These are phyloP conservation scores for Atrichornis clamosus DNA, from an alignment of 2,113 vertebrate species.

Conservation along the genomic window DNA sequence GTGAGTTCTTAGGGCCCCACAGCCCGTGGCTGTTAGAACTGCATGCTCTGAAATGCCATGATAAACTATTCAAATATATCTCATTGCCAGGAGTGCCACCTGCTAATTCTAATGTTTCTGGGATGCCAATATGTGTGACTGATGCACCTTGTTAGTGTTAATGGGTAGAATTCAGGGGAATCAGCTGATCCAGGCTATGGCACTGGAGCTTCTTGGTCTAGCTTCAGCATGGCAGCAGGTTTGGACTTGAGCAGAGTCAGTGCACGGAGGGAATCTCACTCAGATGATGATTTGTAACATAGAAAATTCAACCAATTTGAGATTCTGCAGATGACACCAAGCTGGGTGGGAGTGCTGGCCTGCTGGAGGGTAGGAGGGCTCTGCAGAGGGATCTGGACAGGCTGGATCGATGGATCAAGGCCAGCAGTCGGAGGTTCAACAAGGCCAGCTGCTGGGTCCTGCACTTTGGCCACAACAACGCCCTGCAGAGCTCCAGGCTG, in stretches of 20 bases:
- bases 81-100: neutral
- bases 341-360: neutral
- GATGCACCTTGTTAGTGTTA: neutral
- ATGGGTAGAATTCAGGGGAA: neutral
- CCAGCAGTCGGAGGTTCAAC: accelerated
- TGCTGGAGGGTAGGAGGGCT: neutral
- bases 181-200: neutral
- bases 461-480: neutral
- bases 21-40: neutral
- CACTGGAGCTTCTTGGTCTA: neutral
- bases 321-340: neutral
- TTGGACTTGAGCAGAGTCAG: accelerated
- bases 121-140: neutral
- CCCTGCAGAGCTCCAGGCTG: neutral
- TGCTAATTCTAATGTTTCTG: neutral
- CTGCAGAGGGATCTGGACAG: neutral
- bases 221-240: neutral
- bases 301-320: neutral
- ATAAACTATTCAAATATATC: neutral
- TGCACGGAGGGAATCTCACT: neutral
- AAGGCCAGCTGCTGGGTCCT: no score
- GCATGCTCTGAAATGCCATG: neutral
- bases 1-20: neutral
- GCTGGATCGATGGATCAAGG: neutral
- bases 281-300: neutral